Evolutionary conservation across 2,113 vertebrate species (phyloP), one percentile per base, ranked within the genome.

Genomic region (Microcebus lehilahytsara): DNA sequence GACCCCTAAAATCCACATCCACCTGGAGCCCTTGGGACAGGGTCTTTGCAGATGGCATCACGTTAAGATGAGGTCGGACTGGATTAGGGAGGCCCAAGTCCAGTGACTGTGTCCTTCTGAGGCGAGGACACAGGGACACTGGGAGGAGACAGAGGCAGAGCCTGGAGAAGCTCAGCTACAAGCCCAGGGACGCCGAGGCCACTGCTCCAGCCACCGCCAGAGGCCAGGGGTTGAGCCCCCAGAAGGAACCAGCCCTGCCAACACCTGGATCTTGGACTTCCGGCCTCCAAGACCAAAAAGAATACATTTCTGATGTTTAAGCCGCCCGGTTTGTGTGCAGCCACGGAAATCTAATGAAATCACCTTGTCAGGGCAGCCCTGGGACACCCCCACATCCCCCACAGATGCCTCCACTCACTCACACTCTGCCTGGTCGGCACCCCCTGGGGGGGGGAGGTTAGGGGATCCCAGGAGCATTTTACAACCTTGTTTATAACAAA

Each of bases 351-450:
- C 56, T 58, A 22, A 58, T 0, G 56, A 58, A 58, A 22, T 58
- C 56, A 58, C 67, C 62, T 23, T 49, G n/a, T 34, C 2, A 13
- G 40, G 23, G 51, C 2, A 1, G 69, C 71, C 17, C 37, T 12
- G 5, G 25, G 25, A 62, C 85, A 80, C 8, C 53, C 53, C 3
- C 22, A 5, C 32, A 22, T 49, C 12, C 23, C 0, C 25, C 40
- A 0, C 0, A 0, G 46, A 19, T 13, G 14, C 37, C 14, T 25
- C 13, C 49, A 6, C n/a, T 20, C 49, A 6, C n/a, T 11, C 40
- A 19, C n/a, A 22, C 22, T 20, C 19, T 2, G 17, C 20, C 2
- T 13, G 6, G 8, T 14, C 60, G 19, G 46, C 27, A 5, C 9
- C 23, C 34, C 23, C 0, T 0, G 6, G 5, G 42, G 42, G 42